phyloP scores from a whole-genome alignment of 2,113 vertebrate species.

The Haemorhous mexicanus region DNA sequence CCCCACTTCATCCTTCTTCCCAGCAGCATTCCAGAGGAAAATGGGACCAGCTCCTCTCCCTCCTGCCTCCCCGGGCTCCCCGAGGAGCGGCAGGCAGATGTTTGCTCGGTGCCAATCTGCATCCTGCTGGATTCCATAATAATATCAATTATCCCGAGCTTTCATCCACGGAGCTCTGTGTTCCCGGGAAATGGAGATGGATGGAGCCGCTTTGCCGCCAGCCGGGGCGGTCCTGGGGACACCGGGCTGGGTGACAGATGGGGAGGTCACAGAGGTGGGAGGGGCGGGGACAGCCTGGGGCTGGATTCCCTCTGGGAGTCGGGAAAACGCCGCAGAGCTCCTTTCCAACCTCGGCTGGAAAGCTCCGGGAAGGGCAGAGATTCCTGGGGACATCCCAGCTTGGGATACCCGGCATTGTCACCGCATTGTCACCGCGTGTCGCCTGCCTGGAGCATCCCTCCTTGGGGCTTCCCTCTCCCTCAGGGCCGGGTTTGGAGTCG shows the following conservation, averaged over 20 bases:
- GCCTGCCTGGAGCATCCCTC: accelerated
- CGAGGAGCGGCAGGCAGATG: slow-evolving; percentile 23
- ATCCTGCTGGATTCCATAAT: slow-evolving; percentile 13
- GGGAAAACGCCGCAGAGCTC: background rate
- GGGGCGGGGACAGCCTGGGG: background rate
- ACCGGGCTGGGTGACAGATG: background rate
- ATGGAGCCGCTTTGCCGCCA: background rate
- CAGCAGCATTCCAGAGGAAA: accelerated
- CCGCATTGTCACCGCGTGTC: accelerated
- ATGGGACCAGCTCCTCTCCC: accelerated
- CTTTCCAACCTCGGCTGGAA: background rate
- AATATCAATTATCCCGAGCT: slow-evolving; percentile 5
- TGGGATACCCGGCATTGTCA: accelerated
- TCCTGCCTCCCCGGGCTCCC: background rate
- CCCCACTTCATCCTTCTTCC: background rate
- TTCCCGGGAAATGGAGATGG: background rate
- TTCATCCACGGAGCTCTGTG: background rate
- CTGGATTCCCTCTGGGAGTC: background rate
- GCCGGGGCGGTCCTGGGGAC: background rate
- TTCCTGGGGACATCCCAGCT: accelerated
- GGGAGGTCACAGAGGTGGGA: background rate
- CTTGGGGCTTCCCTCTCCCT: background rate
- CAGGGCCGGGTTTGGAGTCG: accelerated
- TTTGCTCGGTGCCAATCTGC: slow-evolving; percentile 14
- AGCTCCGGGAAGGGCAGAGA: background rate